Percentiles rank a stretch among this genome's conserved stretches.
Evolutionary conservation across 1,140 invertebrate species (phyloP).

Genomic region (Leptinotarsa defecta): DNA sequence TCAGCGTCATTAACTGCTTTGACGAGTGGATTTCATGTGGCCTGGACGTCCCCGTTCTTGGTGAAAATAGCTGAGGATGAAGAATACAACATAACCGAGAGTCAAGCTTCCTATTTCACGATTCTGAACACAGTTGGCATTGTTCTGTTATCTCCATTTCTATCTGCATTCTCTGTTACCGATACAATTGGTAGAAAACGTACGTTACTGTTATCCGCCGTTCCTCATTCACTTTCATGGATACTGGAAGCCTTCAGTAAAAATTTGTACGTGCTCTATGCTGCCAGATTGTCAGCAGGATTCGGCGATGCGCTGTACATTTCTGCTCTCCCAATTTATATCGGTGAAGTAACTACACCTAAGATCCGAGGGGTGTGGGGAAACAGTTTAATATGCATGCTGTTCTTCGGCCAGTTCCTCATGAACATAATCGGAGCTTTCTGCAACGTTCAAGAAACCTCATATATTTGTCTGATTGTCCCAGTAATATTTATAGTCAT

Average conservation of each 20-base stretch:
- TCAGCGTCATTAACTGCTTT: background rate
- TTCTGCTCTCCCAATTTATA: slow-evolving; percentile 39
- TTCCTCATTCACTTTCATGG: slow-evolving; percentile 27
- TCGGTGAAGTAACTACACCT: slow-evolving; percentile 46
- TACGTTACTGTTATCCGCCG: slow-evolving; percentile 19
- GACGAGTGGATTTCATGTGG: slow-evolving; percentile 19
- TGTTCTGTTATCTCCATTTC: background rate
- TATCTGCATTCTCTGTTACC: background rate
- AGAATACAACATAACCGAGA: slow-evolving; percentile 27
- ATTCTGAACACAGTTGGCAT: slow-evolving; percentile 29
- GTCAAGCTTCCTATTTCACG: slow-evolving; percentile 32
- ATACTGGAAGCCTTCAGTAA: slow-evolving; percentile 28
- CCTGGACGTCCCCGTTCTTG: slow-evolving; percentile 30
- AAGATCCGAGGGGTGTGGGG: slow-evolving; percentile 44
- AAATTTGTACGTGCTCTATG: slow-evolving; percentile 51
- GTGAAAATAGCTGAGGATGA: slow-evolving; percentile 13
- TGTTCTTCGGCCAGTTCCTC: slow-evolving; percentile 57
- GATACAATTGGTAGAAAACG: slow-evolving; percentile 44
- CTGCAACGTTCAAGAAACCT: slow-evolving; percentile 26
- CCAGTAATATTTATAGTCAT: slow-evolving; percentile 53
- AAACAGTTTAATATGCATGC: slow-evolving; percentile 57
- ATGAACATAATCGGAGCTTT: slow-evolving; percentile 51
- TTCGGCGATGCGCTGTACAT: slow-evolving; percentile 42
- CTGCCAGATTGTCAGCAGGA: slow-evolving; percentile 42
- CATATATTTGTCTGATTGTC: slow-evolving; percentile 31